These are phyloP conservation scores for Eleutherodactylus coqui DNA, from an alignment of 2,797 vertebrate species.

Conservation along the genomic window DNA sequence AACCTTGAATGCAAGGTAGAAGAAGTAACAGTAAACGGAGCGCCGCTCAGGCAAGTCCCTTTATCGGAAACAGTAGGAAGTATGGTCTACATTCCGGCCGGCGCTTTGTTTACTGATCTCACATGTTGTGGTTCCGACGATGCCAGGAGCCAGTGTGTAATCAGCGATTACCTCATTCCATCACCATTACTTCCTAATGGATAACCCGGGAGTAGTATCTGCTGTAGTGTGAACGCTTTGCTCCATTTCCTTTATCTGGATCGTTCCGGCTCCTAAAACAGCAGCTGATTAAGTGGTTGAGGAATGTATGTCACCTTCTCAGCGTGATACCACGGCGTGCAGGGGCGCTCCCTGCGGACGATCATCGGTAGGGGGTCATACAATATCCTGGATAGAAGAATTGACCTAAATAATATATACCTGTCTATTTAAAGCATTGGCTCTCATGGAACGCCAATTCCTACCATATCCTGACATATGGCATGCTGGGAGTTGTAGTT, in stretches of 20 bases:
- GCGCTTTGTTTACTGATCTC: neutral
- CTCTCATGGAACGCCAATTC: neutral
- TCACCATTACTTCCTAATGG: conserved; percentile 10
- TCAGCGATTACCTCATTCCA: neutral
- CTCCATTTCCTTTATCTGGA: neutral
- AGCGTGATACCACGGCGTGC: neutral
- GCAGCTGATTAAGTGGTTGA: conserved; percentile 21
- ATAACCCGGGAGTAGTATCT: neutral
- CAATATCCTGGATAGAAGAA: neutral
- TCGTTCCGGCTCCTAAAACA: conserved; percentile 22
- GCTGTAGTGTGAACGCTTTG: neutral
- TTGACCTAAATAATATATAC: conserved; percentile 10
- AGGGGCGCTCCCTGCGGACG: neutral
- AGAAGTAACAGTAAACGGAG: too few relatives aligned
- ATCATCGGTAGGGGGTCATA: neutral
- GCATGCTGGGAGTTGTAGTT: neutral
- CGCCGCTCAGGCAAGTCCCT: too few relatives aligned
- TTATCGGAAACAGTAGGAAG: neutral
- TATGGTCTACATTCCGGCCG: neutral
- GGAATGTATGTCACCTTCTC: conserved; percentile 10
- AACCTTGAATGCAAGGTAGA: too few relatives aligned
- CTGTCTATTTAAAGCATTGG: neutral
- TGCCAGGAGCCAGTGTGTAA: neutral
- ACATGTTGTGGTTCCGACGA: neutral
- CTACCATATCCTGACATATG: neutral